A percentile compares a stretch with the other conserved stretches of the same genome.
phyloP scores from a whole-genome alignment of 2,888 invertebrate genomes.

The Folsomia candida region DNA sequence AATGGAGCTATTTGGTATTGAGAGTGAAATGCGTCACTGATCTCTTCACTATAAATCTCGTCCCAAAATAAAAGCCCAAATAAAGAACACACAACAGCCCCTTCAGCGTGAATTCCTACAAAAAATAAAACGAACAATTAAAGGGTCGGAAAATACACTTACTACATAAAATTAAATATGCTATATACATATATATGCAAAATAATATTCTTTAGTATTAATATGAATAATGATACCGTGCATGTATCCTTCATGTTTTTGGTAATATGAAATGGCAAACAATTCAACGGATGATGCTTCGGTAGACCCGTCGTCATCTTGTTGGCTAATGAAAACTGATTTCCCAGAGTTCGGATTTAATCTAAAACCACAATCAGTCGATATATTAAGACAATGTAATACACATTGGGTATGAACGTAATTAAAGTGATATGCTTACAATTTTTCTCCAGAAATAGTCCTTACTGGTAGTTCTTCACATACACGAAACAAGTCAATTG shows the following conservation, averaged over 20 bases:
- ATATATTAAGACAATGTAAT: not conserved
- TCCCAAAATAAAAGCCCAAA: constrained; percentile 76
- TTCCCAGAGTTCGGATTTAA: constrained; percentile 37
- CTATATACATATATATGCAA: too few relatives aligned
- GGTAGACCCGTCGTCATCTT: constrained; percentile 52
- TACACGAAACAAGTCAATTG: constrained; percentile 15
- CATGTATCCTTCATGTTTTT: constrained; percentile 55
- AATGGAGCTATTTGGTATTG: constrained; percentile 68
- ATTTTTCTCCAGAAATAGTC: constrained; percentile 52
- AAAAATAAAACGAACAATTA: too few relatives aligned
- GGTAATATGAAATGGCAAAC: constrained; percentile 60
- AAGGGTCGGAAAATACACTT: too few relatives aligned
- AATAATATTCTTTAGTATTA: too few relatives aligned
- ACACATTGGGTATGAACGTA: not conserved
- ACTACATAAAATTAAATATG: too few relatives aligned
- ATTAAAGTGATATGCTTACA: too few relatives aligned
- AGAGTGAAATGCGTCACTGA: constrained; percentile 66
- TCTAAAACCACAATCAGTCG: constrained; percentile 13
- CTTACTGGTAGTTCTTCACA: constrained; percentile 50
- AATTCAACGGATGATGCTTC: constrained; percentile 61
- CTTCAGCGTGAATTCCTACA: constrained; percentile 71
- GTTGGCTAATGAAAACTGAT: constrained; percentile 45
- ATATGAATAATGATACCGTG: too few relatives aligned
- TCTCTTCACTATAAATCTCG: constrained; percentile 63
- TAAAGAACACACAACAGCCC: constrained; percentile 63